Base-by-base conservation (phyloP, 2,113 vertebrate genomes). In the Loxodonta africana region DNA sequence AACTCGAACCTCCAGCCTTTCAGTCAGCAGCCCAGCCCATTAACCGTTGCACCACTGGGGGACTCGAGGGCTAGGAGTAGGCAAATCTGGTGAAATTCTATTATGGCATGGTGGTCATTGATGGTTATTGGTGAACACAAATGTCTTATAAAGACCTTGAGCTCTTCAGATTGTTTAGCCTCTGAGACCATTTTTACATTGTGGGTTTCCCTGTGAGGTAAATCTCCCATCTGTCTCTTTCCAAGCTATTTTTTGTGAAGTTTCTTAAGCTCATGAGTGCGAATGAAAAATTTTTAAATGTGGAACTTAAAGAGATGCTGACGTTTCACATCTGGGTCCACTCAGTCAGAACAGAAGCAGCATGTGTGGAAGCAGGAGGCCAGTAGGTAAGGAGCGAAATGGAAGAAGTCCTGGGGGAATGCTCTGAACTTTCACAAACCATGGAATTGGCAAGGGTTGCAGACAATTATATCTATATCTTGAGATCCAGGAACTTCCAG, bases 271-370 rank as follows among this genome's bases (percentile, higher is more conserved):
- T 89, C 44, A 28, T 9, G 20, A 91, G 33, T 76, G n/a, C 48
- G 46, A 95, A 90, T 83, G 7, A 83, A 92, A 44, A 44, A 18
- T 6, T 30, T 84, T 87, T 23, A 88, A 93, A 74, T 11, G 8
- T 57, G 17, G 41, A 77, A 63, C 46, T 88, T 67, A 71, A 84
- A 51, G 74, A 91, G 44, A 84, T 18, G 37, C n/a, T 73, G 65
- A 51, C 17, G 53, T 60, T 51, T 33, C 44, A 67, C 41, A 57
- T 53, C 62, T 51, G 69, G 89, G 48, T 90, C 69, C 2, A 28
- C 46, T 69, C 28, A 48, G 2, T 4, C 46, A 80, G 30, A 37
- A 62, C 20, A 77, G 65, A 89, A 82, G 26, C 57, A 41, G 33
- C 51, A 11, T 0, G 2, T n/a, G 28, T 51, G 69, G 60, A 77